phyloP scores from a whole-genome alignment of 2,797 vertebrate genomes.

The Onychomys arenicola region DNA sequence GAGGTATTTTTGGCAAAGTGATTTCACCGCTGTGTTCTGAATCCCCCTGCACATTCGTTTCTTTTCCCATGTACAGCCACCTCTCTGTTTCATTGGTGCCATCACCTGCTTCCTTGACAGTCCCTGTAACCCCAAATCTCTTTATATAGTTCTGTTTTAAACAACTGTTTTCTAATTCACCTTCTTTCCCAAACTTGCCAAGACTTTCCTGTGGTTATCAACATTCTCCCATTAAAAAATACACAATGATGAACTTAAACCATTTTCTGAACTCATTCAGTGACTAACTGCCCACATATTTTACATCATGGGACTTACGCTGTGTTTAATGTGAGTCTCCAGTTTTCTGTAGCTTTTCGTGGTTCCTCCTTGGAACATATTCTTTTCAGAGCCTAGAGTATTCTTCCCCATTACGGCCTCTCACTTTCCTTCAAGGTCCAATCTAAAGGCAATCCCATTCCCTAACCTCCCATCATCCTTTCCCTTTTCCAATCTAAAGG shows the following conservation, averaged over 20 bases:
- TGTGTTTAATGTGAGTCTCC: background rate
- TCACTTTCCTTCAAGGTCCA: background rate
- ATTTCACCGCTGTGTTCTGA: background rate
- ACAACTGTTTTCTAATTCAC: background rate
- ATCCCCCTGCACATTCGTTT: background rate
- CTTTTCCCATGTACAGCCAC: background rate
- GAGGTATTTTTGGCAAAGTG: background rate
- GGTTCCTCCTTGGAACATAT: background rate
- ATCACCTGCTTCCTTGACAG: background rate
- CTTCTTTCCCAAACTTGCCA: background rate
- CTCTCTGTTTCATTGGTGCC: too few species aligned
- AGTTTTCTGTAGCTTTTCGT: background rate
- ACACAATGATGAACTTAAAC: background rate
- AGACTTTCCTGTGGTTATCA: background rate
- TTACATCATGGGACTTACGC: background rate
- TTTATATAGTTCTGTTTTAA: background rate
- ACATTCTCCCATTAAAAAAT: background rate
- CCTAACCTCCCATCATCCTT: background rate
- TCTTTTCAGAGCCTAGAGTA: conserved; percentile 2
- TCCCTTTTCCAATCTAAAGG: background rate
- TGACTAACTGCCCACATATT: background rate
- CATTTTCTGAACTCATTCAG: background rate
- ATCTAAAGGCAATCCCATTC: background rate
- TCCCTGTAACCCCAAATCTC: background rate
- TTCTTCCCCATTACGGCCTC: background rate